Evolutionary conservation across 2,888 invertebrate species (phyloP), one percentile per base, ranked within the genome.

Genomic region (Coenonympha glycerion): DNA sequence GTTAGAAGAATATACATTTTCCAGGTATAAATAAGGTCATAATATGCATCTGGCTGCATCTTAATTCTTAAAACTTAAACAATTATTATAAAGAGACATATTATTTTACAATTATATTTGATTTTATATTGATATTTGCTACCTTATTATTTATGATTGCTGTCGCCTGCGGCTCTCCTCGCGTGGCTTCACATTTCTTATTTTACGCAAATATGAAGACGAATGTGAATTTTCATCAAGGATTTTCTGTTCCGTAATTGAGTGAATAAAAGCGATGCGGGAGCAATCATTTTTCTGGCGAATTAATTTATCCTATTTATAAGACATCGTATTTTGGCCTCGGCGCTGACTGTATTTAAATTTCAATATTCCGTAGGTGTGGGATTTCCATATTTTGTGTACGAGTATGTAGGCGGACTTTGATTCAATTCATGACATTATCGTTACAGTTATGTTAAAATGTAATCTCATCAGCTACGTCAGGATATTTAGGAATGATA

Each of bases 401-500:
- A 6, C 28, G 28, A 11, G 9, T 3, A 26, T 19, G 13, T 37
- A 21, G 11, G 21, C 21, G 37, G 37, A 22, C 11, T 5, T 11
- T 26, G 11, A 41, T 28, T 28, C 28, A 16, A 41, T 11, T 41
- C 41, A 41, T 28, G 15, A 16, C 26, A n/a, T n/a, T n/a, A 41
- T 18, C 26, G 16, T 40, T 40, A 16, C 26, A 41, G 41, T 28
- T 28, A 28, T 16, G n/a, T 15, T 45, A 15, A 6, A 36, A 36
- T 49, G 26, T 18, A 19, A 49, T 42, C 18, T 42, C 31, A 41
- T 41, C 41, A n/a, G n/a, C n/a, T 45, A 24, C 21, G 19, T 18
- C 8, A 5, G 46, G 73, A 74, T 74, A 77, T 79, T 74, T 73
- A 65, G 61, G 67, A 69, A 74, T 76, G 68, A 75, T 72, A 76